Evolutionary conservation across 2,888 invertebrate genomes (phyloP), one percentile per base, ranked within the genome.

Genomic region (Erebia palarica): DNA sequence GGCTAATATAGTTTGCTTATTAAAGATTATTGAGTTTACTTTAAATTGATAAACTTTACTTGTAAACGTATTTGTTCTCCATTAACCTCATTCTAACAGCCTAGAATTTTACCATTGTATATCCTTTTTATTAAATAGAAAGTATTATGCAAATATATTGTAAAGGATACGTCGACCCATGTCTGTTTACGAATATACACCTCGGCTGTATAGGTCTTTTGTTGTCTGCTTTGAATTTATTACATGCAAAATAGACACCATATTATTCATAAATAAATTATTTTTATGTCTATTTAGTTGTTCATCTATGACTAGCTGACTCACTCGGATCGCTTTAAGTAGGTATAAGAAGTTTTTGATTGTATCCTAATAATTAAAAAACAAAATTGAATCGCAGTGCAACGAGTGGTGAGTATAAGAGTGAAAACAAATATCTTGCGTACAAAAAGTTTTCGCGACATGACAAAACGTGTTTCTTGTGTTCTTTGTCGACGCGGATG

Each of bases 141-240:
- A 59, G 36, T 59, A 21, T 60, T 7, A 44, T 42, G 58, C 21
- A 58, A 60, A 59, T 36, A 59, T 59, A 13, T 42, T 42, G 42
- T 42, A 60, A 47, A 18, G 42, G 59, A 16, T 60, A 47, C 44
- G 44, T 61, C 47, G 18, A 61, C 61, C 61, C 61, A 47, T 47
- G 61, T 61, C 47, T 61, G 47, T 61, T 36, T 44, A 44, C 16
- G 18, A 7, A 61, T 61, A 47, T 16, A 7, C 47, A 61, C 47
- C 16, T 13, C 47, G 18, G 11, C 3, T 42, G 42, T 14, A 13
- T 61, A 18, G 44, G 61, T 44, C 16, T 60, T 61, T 47, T 47
- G 16, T 47, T 61, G 47, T 47, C 3, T 18, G 61, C 4, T 61
- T 47, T 4, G 47, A 47, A 61, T 61, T 47, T 61, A 61, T 47